phyloP scores from a whole-genome alignment of 1,140 invertebrate species.

The Bilobella aurantiaca region DNA sequence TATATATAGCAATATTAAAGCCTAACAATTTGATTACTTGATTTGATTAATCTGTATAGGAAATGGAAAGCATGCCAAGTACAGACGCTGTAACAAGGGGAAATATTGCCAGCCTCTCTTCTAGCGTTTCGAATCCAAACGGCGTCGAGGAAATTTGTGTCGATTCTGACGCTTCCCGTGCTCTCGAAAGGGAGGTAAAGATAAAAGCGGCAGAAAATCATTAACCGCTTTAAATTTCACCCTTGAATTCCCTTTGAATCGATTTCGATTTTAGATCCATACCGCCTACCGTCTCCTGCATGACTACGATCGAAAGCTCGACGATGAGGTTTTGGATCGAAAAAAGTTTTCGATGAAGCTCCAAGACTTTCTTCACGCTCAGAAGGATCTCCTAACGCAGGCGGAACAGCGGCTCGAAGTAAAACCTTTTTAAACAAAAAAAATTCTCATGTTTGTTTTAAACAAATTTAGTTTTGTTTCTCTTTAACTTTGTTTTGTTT shows the following conservation, averaged over 20 bases:
- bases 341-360: conserved; percentile 73
- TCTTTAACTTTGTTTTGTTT: neutral
- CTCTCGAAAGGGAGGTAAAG: conserved; percentile 9
- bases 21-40: conserved; percentile 18
- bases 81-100: conserved; percentile 83
- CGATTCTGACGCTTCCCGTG: conserved; percentile 27
- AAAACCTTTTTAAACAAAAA: too few relatives aligned
- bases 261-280: conserved; percentile 52
- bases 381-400: conserved; percentile 69
- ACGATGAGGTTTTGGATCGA: conserved; percentile 77
- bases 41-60: conserved; percentile 48
- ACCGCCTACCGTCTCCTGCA: conserved; percentile 72
- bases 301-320: conserved; percentile 76
- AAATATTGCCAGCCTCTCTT: conserved; percentile 82
- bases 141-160: conserved; percentile 28
- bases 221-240: too few relatives aligned
- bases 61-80: conserved; percentile 85
- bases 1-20: neutral
- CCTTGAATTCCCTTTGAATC: conserved; percentile 8
- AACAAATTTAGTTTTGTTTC: too few relatives aligned
- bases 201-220: conserved; percentile 39
- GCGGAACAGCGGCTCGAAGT: conserved; percentile 78
- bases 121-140: conserved; percentile 80
- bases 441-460: too few relatives aligned
- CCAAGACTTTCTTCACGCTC: conserved; percentile 70